Percentiles rank a stretch among this genome's conserved stretches.
Conservation (phyloP, 2,113 vertebrate genomes). For the Platycercus adscitus region DNA sequence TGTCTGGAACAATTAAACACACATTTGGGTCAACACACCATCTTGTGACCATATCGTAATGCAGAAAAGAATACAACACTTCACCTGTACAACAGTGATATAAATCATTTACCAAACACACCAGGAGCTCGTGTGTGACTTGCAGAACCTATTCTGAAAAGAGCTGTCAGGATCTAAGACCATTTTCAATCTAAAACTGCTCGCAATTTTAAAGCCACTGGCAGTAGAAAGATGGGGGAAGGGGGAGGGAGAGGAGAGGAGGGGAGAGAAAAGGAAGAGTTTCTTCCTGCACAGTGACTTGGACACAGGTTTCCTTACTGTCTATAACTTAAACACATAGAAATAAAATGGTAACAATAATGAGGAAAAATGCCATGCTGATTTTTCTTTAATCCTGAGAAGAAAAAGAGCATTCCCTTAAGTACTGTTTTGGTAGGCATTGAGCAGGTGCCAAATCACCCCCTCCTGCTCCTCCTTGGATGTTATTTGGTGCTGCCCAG, state of each 20-base stretch:
- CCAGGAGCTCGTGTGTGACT: neutral
- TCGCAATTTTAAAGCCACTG: neutral
- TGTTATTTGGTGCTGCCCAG: neutral
- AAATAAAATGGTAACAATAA: neutral
- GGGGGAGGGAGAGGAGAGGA: no score
- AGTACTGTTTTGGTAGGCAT: neutral
- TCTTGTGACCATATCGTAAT: neutral
- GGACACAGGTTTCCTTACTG: neutral
- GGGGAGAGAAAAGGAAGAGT: neutral
- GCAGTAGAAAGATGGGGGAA: neutral
- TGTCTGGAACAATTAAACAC: neutral
- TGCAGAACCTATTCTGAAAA: neutral
- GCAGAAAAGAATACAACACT: neutral
- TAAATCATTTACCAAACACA: neutral
- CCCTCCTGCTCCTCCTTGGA: neutral
- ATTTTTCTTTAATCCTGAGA: neutral
- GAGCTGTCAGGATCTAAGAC: neutral
- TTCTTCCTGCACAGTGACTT: neutral
- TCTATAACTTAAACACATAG: neutral
- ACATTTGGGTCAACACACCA: neutral
- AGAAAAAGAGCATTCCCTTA: neutral
- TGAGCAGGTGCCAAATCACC: neutral
- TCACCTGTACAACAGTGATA: neutral
- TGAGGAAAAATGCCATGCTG: neutral
- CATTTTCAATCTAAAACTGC: neutral